Evolutionary conservation across 37 sponge, comb jelly and placozoan species (phyloP).

Genomic region (Crambe crambe): DNA sequence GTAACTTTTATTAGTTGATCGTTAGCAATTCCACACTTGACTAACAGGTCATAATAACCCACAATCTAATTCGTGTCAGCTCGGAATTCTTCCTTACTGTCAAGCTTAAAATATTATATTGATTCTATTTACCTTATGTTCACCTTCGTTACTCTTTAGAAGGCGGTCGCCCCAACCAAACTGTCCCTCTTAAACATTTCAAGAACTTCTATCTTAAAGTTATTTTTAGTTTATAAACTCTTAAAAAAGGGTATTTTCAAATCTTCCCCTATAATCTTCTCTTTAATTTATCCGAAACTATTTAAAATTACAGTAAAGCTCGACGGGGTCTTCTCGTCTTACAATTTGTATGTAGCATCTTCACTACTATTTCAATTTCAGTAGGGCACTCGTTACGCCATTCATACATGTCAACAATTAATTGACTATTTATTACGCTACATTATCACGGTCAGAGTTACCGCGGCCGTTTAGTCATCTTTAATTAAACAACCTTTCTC

Average conservation of each 20-base stretch:
- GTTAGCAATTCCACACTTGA: constrained; percentile 71
- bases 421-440: constrained; percentile 96
- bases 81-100: constrained; percentile 76
- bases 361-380: constrained; percentile 95
- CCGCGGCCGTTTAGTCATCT: constrained; percentile 93
- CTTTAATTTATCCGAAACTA: constrained; percentile 39
- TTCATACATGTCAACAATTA: constrained; percentile 97
- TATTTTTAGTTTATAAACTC: background rate
- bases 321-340: constrained; percentile 95
- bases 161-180: constrained; percentile 92
- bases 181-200: constrained; percentile 84
- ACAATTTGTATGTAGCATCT: constrained; percentile 92
- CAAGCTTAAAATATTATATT: constrained; percentile 68
- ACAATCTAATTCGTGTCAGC: constrained; percentile 64
- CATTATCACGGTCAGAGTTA: constrained; percentile 96
- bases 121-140: constrained; percentile 69
- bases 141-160: constrained; percentile 91
- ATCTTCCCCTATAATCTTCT: constrained; percentile 54
- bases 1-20: constrained; percentile 92
- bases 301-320: constrained; percentile 91
- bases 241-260: background rate
- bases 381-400: constrained; percentile 87
- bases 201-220: too few relatives aligned
- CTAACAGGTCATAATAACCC: constrained; percentile 88
- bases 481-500: constrained; percentile 60